These are phyloP conservation scores for Procapra przewalskii DNA, from an alignment of 2,113 vertebrate genomes.

Conservation along the genomic window DNA sequence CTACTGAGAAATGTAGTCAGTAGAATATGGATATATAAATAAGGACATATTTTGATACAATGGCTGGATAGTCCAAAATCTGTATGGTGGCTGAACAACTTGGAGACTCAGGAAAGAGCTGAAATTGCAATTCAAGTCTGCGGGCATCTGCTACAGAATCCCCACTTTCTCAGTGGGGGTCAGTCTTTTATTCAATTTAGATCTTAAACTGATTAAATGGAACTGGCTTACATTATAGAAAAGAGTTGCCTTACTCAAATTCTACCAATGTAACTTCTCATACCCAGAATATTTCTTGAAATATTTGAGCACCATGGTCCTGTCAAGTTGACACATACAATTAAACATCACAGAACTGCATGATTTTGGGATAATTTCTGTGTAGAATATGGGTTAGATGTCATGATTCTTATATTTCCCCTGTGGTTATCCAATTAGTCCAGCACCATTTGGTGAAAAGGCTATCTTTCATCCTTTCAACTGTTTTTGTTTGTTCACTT, in stretches of 20 bases:
- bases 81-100: fast-evolving
- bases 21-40: not conserved
- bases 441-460: not conserved
- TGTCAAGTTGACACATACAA: not conserved
- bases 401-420: not conserved
- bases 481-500: not conserved
- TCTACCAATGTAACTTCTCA: not conserved
- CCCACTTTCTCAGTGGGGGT: not conserved
- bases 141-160: not conserved
- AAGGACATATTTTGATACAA: not conserved
- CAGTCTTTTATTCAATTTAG: not conserved
- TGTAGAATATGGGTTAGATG: not conserved
- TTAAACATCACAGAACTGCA: not conserved
- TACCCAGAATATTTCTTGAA: not conserved
- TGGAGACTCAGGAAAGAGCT: not conserved
- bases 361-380: not conserved
- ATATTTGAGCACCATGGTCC: not conserved
- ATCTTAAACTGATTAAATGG: not conserved
- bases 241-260: not conserved
- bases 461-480: not conserved
- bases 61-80: not conserved
- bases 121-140: not conserved
- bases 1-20: not conserved
- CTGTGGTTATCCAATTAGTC: not conserved
- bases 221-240: no score